Base-by-base conservation (phyloP, 1,140 invertebrate genomes). In the Trichonephila clavipes region DNA sequence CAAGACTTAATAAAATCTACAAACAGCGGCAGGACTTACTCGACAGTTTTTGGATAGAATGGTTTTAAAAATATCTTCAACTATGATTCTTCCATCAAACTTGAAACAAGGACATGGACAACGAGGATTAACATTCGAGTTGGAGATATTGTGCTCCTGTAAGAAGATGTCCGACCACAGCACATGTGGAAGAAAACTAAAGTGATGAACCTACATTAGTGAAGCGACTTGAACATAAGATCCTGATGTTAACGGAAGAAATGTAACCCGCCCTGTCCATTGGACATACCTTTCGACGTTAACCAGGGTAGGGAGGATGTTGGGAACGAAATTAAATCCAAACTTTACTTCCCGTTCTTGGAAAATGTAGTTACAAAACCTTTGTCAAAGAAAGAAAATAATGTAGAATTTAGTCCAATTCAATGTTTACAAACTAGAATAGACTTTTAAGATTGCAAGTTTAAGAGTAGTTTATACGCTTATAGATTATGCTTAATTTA, bases 1-100 rank as follows among this genome's bases (percentile, higher is more conserved):
- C 8, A 8, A 51, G 0, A 51, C 2, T 28, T 28, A 51, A 51
- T 5, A 51, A 6, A 51, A 51, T 97, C 97, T 94, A n/a, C 95
- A 95, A 92, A 58, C 40, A 51, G 59, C 85, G 64, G 59, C 85
- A 87, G n/a, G 58, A 16, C 24, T 59, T 87, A 62, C 28, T 87
- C 3, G 85, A 87, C 59, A 24, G 6, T 61, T 87, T 87, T 62
- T 62, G 85, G 24, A 90, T 94, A 91, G 94, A 94, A 90, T 44
- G 44, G 88, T 51, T 8, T 0, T 1, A 51, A 51, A 6, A 88
- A 66, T 62, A 88, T 64, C 59, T 88, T 6, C 62, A 64, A 3
- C 87, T 64, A 14, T 28, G 34, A n/a, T 69, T 64, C 14, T 72
- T n/a, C 16, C 88, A 89, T 61, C 88, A 89, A 69, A 64, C 58